Percentiles rank a stretch among this genome's conserved stretches.
phyloP scores from a whole-genome alignment of 2,113 vertebrate species.

The Chloebia gouldiae region DNA sequence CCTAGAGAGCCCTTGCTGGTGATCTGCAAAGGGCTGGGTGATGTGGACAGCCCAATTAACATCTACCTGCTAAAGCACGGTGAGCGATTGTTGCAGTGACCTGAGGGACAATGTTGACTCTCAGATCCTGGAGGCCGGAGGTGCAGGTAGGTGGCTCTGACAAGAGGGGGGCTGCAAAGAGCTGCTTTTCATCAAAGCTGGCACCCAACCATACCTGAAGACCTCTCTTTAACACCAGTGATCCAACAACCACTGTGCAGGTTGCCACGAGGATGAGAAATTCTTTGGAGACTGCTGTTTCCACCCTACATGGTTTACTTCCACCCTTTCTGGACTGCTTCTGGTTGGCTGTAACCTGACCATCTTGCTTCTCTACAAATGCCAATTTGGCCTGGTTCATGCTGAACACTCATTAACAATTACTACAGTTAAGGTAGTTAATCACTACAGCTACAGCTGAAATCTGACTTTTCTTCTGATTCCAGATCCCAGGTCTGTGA shows the following conservation, averaged over 20 bases:
- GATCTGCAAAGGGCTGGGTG: slow-evolving; percentile 9
- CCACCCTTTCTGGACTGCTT: neutral
- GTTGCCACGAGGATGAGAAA: neutral
- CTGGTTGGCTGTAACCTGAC: neutral
- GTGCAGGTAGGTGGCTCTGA: neutral
- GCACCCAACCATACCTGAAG: neutral
- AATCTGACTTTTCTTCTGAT: slow-evolving; percentile 20
- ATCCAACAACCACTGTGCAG: neutral
- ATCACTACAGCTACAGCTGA: slow-evolving; percentile 1
- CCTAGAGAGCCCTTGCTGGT: slow-evolving; percentile 35
- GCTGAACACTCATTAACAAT: neutral
- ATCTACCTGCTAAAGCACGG: neutral
- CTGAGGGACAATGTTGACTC: neutral
- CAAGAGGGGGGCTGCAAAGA: neutral
- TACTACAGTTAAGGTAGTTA: slow-evolving; percentile 26
- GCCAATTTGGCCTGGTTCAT: neutral
- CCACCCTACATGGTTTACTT: neutral
- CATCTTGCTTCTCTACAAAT: neutral
- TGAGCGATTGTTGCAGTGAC: neutral
- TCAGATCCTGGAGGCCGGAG: neutral
- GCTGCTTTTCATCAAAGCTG: neutral
- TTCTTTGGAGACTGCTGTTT: neutral
- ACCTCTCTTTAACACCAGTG: neutral
- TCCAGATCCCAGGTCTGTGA: neutral
- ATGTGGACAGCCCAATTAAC: neutral